Conservation (phyloP, 2,113 vertebrate genomes). For the Ailurus styani region DNA sequence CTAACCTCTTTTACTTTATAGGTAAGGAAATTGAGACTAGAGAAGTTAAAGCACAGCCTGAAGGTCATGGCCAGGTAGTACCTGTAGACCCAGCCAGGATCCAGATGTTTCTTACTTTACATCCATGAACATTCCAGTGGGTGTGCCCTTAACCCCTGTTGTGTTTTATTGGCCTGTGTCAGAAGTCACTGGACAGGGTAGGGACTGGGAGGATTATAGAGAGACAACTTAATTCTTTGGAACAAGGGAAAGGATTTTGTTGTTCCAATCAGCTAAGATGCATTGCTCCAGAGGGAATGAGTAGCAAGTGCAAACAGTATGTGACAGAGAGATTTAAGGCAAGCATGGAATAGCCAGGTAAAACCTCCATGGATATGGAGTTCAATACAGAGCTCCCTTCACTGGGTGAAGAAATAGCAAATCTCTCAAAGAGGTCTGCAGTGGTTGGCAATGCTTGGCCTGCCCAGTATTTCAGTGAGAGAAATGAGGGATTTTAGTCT, state of each 20-base stretch:
- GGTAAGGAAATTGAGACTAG: background rate
- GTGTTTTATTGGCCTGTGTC: background rate
- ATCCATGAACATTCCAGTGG: background rate
- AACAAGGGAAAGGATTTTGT: rapidly evolving
- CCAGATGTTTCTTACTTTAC: background rate
- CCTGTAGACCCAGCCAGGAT: background rate
- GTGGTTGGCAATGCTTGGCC: background rate
- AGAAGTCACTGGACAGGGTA: background rate
- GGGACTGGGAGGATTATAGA: background rate
- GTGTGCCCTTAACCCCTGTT: rapidly evolving
- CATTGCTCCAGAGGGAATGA: rapidly evolving
- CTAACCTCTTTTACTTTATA: background rate
- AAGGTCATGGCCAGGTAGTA: background rate
- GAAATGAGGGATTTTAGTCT: slow-evolving; percentile 8
- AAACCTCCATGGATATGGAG: rapidly evolving
- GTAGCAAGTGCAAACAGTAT: background rate
- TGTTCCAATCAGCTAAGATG: background rate
- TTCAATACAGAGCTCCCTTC: background rate
- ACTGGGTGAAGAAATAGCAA: background rate
- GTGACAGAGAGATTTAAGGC: background rate
- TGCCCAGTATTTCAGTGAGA: background rate
- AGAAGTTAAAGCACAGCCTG: background rate
- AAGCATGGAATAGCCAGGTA: background rate
- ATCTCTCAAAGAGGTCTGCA: background rate
- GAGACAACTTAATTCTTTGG: background rate